These are phyloP conservation scores for Lytechinus variegatus DNA, from an alignment of 35 echinoderm and acorn worm species.

Conservation along the genomic window DNA sequence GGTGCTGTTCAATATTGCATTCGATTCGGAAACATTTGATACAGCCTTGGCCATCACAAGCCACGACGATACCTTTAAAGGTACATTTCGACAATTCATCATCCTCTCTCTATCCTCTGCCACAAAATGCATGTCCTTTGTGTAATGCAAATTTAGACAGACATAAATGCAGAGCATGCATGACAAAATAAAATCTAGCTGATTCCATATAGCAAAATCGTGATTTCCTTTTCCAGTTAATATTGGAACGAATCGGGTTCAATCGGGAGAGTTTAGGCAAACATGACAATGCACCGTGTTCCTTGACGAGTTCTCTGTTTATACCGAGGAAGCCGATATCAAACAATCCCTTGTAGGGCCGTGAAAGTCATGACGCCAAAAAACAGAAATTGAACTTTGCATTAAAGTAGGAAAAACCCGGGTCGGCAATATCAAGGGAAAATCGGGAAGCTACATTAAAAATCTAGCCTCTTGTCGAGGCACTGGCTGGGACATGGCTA, in stretches of 20 bases:
- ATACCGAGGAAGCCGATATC: neutral
- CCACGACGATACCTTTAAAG: neutral
- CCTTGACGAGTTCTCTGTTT: neutral
- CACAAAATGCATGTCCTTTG: neutral
- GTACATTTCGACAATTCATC: neutral
- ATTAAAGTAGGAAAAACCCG: neutral
- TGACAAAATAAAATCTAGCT: neutral
- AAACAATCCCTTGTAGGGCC: neutral
- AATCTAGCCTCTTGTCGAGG: too few species aligned
- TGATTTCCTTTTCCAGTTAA: slow-evolving; percentile 19
- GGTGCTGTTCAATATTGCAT: neutral
- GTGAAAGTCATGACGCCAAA: slow-evolving; percentile 17
- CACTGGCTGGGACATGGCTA: neutral
- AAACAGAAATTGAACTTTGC: slow-evolving; percentile 13
- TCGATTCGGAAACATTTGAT: neutral
- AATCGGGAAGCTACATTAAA: neutral
- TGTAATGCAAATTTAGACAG: slow-evolving; percentile 36
- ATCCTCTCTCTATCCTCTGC: too few species aligned
- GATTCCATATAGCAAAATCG: neutral
- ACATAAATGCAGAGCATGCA: neutral
- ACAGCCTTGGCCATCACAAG: neutral
- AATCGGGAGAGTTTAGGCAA: neutral
- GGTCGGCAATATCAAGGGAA: neutral
- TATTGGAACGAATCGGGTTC: neutral
- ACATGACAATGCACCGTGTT: neutral